Percentiles rank a stretch among this genome's conserved stretches.
Evolutionary conservation across 2,797 vertebrate genomes (phyloP).

Genomic region (Danio tinwini): DNA sequence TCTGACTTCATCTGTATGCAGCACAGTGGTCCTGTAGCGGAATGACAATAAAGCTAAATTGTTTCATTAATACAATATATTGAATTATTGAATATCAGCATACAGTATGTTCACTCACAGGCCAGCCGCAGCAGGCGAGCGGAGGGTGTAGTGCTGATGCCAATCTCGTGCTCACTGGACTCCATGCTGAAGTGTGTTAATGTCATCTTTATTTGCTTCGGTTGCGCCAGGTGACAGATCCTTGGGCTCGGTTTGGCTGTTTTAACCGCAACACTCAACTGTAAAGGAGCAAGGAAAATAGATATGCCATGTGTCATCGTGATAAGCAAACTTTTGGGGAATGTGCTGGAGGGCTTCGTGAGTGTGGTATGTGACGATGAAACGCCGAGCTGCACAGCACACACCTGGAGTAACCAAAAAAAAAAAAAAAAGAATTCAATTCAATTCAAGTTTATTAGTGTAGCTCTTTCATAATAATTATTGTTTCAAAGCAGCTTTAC

Average conservation of each 20-base stretch:
- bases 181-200: not conserved
- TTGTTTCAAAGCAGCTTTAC: too few relatives aligned
- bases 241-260: constrained; percentile 61
- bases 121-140: constrained; percentile 72
- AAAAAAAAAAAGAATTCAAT: too few relatives aligned
- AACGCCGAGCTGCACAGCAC: not conserved
- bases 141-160: constrained; percentile 56
- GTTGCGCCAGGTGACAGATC: constrained; percentile 70
- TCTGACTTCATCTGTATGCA: too few relatives aligned
- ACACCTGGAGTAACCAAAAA: not conserved
- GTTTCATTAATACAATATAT: too few relatives aligned
- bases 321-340: not conserved
- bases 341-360: not conserved
- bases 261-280: constrained; percentile 66
- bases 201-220: constrained; percentile 53
- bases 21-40: too few relatives aligned
- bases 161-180: constrained; percentile 19
- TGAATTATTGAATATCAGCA: too few relatives aligned
- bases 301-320: too few relatives aligned
- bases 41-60: too few relatives aligned
- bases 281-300: not conserved
- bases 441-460: too few relatives aligned
- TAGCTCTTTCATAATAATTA: too few relatives aligned
- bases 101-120: constrained; percentile 63
- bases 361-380: not conserved